These are phyloP conservation scores for Pteronura brasiliensis DNA, from an alignment of 2,113 vertebrate species.

Conservation along the genomic window DNA sequence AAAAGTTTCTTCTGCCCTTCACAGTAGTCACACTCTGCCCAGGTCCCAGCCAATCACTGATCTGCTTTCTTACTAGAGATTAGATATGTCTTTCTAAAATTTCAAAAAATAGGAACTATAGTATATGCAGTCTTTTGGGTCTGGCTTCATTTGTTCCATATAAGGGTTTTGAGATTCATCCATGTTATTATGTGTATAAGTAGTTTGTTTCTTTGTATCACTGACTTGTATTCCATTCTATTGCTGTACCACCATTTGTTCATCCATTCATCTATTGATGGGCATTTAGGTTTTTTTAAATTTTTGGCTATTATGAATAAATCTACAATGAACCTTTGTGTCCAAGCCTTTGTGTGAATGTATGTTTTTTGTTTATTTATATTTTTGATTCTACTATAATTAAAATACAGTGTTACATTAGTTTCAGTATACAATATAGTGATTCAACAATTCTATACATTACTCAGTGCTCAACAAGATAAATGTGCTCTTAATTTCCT, in stretches of 20 bases:
- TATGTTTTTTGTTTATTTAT: background rate
- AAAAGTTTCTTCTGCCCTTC: background rate
- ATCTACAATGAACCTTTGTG: background rate
- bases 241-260: background rate
- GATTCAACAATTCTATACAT: background rate
- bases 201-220: background rate
- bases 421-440: background rate
- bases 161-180: background rate
- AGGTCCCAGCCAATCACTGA: background rate
- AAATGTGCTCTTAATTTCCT: background rate
- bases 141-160: background rate
- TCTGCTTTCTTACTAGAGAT: background rate
- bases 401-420: background rate
- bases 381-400: background rate
- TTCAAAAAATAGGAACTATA: background rate
- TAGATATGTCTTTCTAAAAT: background rate
- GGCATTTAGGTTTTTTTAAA: background rate
- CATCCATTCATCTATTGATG: background rate
- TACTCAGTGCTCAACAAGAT: background rate
- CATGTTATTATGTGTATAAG: background rate
- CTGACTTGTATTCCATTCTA: background rate
- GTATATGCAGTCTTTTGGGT: background rate
- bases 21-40: background rate
- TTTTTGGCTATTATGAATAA: background rate
- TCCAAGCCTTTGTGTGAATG: background rate